Conservation (phyloP, 2,113 vertebrate genomes). For the Struthidea cinerea region DNA sequence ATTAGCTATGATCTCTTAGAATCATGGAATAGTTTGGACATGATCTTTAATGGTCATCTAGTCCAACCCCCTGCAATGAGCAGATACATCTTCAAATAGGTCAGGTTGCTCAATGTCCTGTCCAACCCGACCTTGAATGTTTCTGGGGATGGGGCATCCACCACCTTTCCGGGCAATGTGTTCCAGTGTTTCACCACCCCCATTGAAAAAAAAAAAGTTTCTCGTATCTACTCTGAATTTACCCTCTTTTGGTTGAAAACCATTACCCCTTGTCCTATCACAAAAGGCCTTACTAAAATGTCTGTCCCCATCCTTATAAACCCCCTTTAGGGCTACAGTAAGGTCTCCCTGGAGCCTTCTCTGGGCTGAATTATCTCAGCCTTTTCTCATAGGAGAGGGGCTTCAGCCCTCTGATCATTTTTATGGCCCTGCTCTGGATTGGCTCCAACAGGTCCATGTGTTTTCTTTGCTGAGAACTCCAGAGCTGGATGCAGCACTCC, state of each 20-base stretch:
- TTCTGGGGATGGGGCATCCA: not conserved
- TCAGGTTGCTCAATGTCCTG: not conserved
- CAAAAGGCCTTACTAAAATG: not conserved
- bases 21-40: not conserved
- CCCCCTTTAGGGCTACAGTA: not conserved
- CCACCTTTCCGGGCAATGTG: not conserved
- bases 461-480: not conserved
- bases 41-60: not conserved
- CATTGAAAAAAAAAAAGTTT: not conserved
- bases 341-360: not conserved
- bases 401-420: not conserved
- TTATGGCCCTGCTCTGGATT: not conserved
- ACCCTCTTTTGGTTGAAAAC: not conserved
- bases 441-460: fast-evolving
- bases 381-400: not conserved
- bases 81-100: not conserved
- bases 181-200: not conserved
- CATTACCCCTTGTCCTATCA: not conserved
- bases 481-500: not conserved
- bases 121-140: not conserved
- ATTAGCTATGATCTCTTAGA: not conserved
- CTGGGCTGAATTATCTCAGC: not conserved
- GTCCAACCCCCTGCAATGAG: not conserved
- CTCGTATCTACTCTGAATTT: not conserved
- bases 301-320: not conserved